Evolutionary conservation across 2,113 vertebrate genomes (phyloP).

Genomic region (Phaethornis superciliosus): DNA sequence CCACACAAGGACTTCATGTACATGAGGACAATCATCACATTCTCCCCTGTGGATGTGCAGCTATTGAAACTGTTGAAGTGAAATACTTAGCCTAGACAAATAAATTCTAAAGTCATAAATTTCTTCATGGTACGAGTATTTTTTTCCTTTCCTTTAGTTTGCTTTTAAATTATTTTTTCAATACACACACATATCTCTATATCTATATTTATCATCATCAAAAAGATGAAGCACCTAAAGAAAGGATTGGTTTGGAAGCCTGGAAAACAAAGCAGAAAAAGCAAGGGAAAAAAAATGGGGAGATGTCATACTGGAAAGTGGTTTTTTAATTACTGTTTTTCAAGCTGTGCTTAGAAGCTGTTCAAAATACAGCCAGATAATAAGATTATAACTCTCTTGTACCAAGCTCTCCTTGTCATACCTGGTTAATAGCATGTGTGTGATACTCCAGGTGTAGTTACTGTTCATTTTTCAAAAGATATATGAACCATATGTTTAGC

Average conservation of each 20-base stretch:
- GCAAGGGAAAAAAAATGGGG: not conserved
- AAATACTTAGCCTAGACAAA: constrained; percentile 6
- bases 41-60: not conserved
- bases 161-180: not conserved
- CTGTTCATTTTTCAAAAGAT: constrained; percentile 44
- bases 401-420: constrained; percentile 14
- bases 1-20: constrained; percentile 1
- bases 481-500: not conserved
- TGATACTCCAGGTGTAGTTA: constrained; percentile 37
- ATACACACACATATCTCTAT: not conserved
- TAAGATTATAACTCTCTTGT: constrained; percentile 60
- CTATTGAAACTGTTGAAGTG: not conserved
- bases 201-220: not conserved
- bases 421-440: constrained; percentile 7
- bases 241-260: not conserved
- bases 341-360: constrained; percentile 68
- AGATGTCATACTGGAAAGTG: constrained; percentile 51
- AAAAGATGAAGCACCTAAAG: not conserved
- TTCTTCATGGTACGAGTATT: not conserved
- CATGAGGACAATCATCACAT: not conserved
- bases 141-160: not conserved
- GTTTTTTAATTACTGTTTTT: constrained; percentile 63
- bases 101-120: not conserved
- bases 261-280: not conserved
- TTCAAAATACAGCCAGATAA: constrained; percentile 61